Percentiles rank a stretch among this genome's conserved stretches.
Evolutionary conservation across 2,113 vertebrate genomes (phyloP).

Genomic region (Physeter macrocephalus): DNA sequence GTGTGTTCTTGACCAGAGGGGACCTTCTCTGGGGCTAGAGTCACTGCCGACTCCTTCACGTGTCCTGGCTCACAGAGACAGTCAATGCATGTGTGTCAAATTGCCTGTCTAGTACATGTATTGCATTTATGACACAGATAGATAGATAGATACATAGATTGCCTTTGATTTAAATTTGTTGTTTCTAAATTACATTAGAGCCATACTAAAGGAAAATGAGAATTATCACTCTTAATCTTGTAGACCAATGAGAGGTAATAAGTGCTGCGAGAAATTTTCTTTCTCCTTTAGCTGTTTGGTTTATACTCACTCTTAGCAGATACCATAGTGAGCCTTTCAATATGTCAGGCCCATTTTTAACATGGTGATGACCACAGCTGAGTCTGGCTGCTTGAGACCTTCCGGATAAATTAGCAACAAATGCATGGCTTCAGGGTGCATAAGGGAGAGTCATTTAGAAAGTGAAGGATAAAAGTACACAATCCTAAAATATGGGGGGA

Average conservation of each 20-base stretch:
- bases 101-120: fast-evolving
- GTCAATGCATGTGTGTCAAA: fast-evolving
- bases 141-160: fast-evolving
- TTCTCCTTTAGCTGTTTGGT: not conserved
- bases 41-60: fast-evolving
- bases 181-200: not conserved
- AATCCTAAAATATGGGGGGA: not conserved
- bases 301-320: no score
- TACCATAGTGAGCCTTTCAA: fast-evolving
- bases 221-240: not conserved
- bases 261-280: no score
- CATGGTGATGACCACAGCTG: fast-evolving
- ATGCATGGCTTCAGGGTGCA: not conserved
- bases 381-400: no score
- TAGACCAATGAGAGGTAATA: fast-evolving
- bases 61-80: not conserved
- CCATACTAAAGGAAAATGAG: not conserved
- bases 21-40: no score
- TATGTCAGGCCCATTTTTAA: no score
- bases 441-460: not conserved
- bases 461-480: not conserved
- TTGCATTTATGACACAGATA: fast-evolving
- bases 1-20: not conserved
- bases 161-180: not conserved
- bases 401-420: not conserved